Conservation (phyloP, 2,113 vertebrate species). For the Leptocoma aspasia region DNA sequence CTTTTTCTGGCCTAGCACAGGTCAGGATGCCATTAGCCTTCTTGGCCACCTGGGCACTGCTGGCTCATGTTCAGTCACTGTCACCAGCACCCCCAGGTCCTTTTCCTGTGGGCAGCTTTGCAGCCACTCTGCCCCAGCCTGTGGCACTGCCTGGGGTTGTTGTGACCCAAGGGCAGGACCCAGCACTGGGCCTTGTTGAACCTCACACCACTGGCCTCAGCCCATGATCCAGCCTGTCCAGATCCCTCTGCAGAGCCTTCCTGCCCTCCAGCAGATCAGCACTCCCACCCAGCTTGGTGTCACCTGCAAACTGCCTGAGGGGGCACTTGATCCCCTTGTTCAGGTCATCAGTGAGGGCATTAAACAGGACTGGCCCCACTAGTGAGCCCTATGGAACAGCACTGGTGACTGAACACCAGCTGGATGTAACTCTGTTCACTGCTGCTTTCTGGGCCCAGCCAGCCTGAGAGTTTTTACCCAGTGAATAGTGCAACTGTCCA, state of each 20-base stretch:
- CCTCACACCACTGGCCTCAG: fast-evolving
- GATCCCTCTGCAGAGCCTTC: neutral
- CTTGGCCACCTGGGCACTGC: neutral
- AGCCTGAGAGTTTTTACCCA: neutral
- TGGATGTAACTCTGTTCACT: no score
- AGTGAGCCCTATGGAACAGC: neutral
- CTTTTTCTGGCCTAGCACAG: fast-evolving
- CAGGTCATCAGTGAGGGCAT: fast-evolving
- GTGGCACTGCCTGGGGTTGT: fast-evolving
- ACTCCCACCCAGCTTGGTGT: neutral
- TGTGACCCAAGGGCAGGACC: neutral
- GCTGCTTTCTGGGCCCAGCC: neutral
- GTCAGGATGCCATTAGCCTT: neutral
- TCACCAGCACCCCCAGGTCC: neutral
- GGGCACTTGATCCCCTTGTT: fast-evolving
- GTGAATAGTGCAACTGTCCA: no score
- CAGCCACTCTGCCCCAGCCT: neutral
- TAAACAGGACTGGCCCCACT: neutral
- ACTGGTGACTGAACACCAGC: fast-evolving
- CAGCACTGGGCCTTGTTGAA: neutral
- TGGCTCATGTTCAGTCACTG: neutral
- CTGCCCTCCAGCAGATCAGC: neutral
- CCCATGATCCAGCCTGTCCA: neutral
- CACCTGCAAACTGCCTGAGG: neutral
- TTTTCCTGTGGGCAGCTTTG: neutral